These are phyloP conservation scores for Tetranychus piercei DNA, from an alignment of 2,888 invertebrate species.

Conservation along the genomic window DNA sequence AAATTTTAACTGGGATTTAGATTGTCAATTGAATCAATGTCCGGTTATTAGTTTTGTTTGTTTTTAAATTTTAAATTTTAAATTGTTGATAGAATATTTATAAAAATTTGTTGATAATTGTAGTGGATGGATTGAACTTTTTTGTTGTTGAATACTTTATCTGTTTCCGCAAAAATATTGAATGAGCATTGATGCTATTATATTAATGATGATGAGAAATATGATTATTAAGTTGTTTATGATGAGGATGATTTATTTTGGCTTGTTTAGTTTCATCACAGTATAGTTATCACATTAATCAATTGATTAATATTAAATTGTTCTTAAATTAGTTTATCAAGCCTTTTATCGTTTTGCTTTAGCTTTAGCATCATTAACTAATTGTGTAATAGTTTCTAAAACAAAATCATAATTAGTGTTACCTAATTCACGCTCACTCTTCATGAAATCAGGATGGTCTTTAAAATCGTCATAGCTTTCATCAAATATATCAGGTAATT, in stretches of 20 bases:
- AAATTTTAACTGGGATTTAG: no score
- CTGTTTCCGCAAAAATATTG: background rate
- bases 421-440: background rate
- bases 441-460: background rate
- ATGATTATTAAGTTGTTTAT: no score
- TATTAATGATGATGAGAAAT: background rate
- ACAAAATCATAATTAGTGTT: conserved; percentile 15
- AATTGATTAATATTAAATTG: background rate
- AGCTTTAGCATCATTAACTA: background rate
- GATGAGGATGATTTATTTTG: background rate
- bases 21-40: no score
- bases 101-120: no score
- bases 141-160: no score
- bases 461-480: background rate
- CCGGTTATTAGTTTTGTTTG: no score
- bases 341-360: background rate
- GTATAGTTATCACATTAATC: background rate
- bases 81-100: no score
- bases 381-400: background rate
- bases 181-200: background rate
- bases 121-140: no score
- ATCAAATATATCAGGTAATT: background rate
- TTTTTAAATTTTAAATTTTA: no score
- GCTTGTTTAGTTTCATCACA: background rate
- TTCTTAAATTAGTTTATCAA: background rate